Conservation (phyloP, 2,113 vertebrate species). For the Ptyas mucosa region DNA sequence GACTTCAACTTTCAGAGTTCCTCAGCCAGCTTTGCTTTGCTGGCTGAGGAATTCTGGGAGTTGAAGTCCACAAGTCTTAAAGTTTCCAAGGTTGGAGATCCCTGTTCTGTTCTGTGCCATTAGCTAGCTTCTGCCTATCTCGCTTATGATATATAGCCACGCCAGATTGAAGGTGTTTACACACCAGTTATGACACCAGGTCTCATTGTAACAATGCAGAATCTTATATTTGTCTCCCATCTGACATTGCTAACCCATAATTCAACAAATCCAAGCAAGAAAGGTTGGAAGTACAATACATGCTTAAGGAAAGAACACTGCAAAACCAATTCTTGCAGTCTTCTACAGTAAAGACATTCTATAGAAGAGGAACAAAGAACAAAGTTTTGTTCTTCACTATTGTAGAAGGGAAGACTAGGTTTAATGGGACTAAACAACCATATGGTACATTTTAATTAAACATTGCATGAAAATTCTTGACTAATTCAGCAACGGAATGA, state of each 20-base stretch:
- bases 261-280: background rate
- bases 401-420: background rate
- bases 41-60: too few species aligned
- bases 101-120: background rate
- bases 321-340: background rate
- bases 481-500: background rate
- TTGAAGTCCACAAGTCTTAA: too few species aligned
- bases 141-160: too few species aligned
- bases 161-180: background rate
- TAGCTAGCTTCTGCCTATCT: background rate
- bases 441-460: background rate
- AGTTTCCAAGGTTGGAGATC: too few species aligned
- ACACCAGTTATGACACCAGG: background rate
- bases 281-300: background rate
- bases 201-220: background rate
- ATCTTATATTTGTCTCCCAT: background rate
- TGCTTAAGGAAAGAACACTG: background rate
- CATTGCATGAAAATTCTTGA: background rate
- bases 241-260: background rate
- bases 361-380: background rate
- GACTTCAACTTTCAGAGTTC: too few species aligned
- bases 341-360: background rate
- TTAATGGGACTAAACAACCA: background rate
- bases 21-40: too few species aligned
- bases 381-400: background rate